These are phyloP conservation scores for Ceyx cyanopectus DNA, from an alignment of 2,113 vertebrate species.

Conservation along the genomic window DNA sequence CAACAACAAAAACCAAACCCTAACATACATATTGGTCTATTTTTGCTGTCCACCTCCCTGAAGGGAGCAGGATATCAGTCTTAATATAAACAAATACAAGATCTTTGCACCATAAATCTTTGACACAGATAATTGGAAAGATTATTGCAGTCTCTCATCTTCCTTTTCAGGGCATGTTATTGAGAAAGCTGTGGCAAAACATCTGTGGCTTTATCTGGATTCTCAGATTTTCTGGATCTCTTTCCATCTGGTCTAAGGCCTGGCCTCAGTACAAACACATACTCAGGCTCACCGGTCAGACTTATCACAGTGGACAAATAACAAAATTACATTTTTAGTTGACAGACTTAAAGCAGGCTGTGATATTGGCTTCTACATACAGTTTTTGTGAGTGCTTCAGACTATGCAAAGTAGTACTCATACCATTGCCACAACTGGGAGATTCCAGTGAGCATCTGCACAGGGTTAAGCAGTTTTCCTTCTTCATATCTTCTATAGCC, in stretches of 20 bases:
- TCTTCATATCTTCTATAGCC: not conserved
- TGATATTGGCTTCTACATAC: not conserved
- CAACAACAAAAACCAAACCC: not conserved
- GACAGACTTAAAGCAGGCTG: not conserved
- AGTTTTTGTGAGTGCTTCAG: not conserved
- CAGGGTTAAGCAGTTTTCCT: not conserved
- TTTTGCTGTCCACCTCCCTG: slow-evolving; percentile 20
- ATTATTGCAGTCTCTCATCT: slow-evolving; percentile 43
- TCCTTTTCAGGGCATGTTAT: slow-evolving; percentile 63
- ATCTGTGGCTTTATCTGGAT: slow-evolving; percentile 61
- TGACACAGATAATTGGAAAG: slow-evolving; percentile 50
- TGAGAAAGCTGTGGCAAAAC: slow-evolving; percentile 54
- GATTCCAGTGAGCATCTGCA: not conserved
- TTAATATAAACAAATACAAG: slow-evolving; percentile 45
- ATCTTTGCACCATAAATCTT: slow-evolving; percentile 51
- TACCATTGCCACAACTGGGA: not conserved
- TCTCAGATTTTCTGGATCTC: slow-evolving; percentile 60
- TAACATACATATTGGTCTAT: not conserved
- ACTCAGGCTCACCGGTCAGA: slow-evolving; percentile 15
- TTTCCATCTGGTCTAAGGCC: slow-evolving; percentile 6
- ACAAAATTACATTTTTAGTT: not conserved
- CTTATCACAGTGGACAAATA: slow-evolving; percentile 6
- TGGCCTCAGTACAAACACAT: slow-evolving; percentile 42
- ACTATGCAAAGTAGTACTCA: not conserved
- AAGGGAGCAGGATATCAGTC: slow-evolving; percentile 18